phyloP scores from a whole-genome alignment of 2,113 vertebrate species.

The Eurypyga helias region DNA sequence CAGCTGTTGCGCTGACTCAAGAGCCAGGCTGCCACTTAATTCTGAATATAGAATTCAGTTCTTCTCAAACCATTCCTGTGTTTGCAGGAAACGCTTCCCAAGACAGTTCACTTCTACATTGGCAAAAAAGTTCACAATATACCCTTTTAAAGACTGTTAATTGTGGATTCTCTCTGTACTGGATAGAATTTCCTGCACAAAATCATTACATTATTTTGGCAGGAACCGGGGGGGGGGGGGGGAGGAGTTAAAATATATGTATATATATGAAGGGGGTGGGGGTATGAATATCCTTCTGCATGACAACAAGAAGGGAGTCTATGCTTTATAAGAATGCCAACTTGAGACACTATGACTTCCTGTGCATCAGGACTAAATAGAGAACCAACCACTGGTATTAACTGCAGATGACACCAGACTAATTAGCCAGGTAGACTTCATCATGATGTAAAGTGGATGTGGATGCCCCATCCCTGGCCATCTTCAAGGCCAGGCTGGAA shows the following conservation, averaged over 20 bases:
- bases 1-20: neutral
- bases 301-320: neutral
- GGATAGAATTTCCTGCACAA: neutral
- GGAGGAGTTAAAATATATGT: neutral
- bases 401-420: neutral
- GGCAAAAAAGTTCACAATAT: neutral
- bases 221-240: neutral
- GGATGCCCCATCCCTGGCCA: no score
- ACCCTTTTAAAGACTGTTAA: neutral
- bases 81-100: neutral
- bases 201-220: neutral
- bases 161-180: neutral
- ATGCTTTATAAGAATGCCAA: neutral
- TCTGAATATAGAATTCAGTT: neutral
- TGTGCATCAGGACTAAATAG: neutral
- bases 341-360: neutral
- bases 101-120: neutral
- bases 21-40: neutral
- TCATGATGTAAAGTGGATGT: no score
- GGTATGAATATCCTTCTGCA: neutral
- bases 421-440: neutral
- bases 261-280: no score
- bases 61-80: neutral
- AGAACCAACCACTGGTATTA: neutral
- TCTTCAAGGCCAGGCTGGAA: no score